Evolutionary conservation across 1,140 invertebrate species (phyloP).

Genomic region (Aphaenogaster floridana): DNA sequence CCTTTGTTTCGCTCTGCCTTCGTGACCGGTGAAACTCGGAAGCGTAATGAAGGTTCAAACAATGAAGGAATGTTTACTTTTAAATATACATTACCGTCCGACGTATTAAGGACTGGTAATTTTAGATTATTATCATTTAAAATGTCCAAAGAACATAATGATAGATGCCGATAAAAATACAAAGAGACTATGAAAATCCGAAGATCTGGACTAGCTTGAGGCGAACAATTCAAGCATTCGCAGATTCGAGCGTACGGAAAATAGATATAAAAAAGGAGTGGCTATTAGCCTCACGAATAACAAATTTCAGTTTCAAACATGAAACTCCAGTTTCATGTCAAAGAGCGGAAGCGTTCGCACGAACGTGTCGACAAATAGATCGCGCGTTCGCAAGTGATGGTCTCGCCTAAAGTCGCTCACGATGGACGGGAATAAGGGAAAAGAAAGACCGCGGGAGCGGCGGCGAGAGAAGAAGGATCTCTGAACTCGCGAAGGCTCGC

Average conservation of each 20-base stretch:
- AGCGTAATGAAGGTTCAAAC: not conserved
- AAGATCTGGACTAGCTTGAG: not conserved
- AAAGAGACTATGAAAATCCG: not conserved
- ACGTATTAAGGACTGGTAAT: not conserved
- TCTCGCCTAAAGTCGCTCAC: not conserved
- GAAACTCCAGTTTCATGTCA: not conserved
- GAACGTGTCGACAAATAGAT: constrained; percentile 10
- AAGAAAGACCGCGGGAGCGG: not conserved
- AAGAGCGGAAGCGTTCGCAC: not conserved
- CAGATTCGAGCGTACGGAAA: not conserved
- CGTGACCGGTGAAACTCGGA: not conserved
- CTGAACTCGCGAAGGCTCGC: constrained; percentile 36
- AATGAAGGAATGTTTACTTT: not conserved
- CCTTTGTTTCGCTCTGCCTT: not conserved
- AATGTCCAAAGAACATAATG: not conserved
- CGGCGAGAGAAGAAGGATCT: constrained; percentile 7
- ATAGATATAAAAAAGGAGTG: not conserved
- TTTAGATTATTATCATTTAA: not conserved
- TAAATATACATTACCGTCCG: not conserved
- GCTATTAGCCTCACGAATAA: not conserved
- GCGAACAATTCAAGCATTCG: not conserved
- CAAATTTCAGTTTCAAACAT: not conserved
- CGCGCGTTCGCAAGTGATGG: constrained; percentile 26
- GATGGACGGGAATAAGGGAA: constrained; percentile 17
- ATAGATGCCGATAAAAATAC: not conserved